Conservation (phyloP, 2,797 vertebrate genomes). For the Chloroceryle inda region DNA sequence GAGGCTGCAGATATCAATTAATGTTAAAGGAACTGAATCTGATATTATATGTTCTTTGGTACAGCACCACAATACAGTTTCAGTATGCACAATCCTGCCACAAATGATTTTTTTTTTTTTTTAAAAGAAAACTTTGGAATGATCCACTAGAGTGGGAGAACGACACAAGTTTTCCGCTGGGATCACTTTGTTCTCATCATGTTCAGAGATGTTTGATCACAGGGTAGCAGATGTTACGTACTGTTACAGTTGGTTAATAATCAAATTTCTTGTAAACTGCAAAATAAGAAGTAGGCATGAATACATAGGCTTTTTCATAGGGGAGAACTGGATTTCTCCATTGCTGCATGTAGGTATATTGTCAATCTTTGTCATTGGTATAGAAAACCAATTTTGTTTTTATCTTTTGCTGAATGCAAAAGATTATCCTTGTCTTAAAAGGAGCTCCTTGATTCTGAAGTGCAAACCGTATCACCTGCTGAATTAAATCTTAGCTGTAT, state of each 20-base stretch:
- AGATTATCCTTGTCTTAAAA: neutral
- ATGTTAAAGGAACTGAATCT: too few relatives aligned
- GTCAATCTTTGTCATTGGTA: neutral
- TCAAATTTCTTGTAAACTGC: neutral
- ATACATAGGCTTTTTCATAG: neutral
- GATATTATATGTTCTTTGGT: too few relatives aligned
- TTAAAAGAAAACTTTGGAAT: neutral
- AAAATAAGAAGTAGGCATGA: neutral
- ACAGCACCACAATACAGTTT: neutral
- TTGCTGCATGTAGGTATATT: neutral
- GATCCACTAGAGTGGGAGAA: neutral
- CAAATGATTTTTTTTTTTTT: neutral
- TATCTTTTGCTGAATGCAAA: neutral
- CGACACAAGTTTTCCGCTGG: neutral
- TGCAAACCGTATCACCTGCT: neutral
- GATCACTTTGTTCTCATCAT: neutral
- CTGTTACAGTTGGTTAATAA: neutral
- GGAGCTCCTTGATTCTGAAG: neutral
- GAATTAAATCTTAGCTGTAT: neutral
- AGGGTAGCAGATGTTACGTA: neutral
- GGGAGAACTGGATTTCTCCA: neutral
- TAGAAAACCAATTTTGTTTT: neutral
- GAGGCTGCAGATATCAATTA: too few relatives aligned
- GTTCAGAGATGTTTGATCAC: neutral
- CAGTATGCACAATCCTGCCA: neutral